Conservation (phyloP, 2,888 invertebrate species). For the Aporophyla nigra region DNA sequence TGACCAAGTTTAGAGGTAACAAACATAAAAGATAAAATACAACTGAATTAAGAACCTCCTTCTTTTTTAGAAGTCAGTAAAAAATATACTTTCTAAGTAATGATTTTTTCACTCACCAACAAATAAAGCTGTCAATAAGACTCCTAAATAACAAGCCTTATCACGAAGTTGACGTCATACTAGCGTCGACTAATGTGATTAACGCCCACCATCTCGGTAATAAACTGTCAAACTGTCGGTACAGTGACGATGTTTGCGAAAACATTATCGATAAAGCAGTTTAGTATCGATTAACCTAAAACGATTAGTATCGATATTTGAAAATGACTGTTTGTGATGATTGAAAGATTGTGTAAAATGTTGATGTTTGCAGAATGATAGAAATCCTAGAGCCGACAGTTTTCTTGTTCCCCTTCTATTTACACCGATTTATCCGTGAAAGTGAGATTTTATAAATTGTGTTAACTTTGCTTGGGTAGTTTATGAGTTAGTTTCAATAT, state of each 20-base stretch:
- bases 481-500: no score
- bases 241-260: constrained; percentile 12
- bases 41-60: no score
- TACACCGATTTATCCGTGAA: no score
- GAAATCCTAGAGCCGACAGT: not conserved
- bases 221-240: constrained; percentile 15
- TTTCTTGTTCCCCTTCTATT: no score
- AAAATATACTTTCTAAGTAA: not conserved
- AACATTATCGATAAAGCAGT: constrained; percentile 32
- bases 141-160: constrained; percentile 26
- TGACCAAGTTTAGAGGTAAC: no score
- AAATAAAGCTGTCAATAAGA: constrained; percentile 4
- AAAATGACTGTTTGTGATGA: not conserved
- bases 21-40: no score
- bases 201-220: constrained; percentile 8
- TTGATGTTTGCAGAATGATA: not conserved
- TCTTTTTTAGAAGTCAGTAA: no score
- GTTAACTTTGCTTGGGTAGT: no score
- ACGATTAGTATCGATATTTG: not conserved
- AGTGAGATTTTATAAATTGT: no score
- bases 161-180: not conserved
- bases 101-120: not conserved
- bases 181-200: constrained; percentile 1
- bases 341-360: not conserved
- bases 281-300: constrained; percentile 30